Evolutionary conservation across 2,113 vertebrate species (phyloP).

Genomic region (Haemorhous mexicanus): DNA sequence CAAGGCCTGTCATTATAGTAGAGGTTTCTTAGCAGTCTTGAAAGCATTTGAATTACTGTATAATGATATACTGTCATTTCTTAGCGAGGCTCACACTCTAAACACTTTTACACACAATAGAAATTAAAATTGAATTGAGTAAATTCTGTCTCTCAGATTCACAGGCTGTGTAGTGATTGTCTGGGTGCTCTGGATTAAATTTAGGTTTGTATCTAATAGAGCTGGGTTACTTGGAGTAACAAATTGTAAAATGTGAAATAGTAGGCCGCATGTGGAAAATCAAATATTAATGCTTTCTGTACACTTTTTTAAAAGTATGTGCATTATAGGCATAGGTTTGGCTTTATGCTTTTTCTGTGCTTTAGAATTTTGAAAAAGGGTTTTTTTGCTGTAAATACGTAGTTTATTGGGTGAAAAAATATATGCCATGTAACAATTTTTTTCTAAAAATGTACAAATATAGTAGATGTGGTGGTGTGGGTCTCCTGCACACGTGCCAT

Average conservation of each 20-base stretch:
- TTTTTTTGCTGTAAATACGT: background rate
- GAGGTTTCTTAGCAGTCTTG: constrained; percentile 9
- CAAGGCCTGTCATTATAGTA: background rate
- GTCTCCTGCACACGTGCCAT: background rate
- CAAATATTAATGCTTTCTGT: background rate
- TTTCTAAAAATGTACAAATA: background rate
- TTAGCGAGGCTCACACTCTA: background rate
- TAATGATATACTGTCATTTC: constrained; percentile 44
- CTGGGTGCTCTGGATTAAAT: background rate
- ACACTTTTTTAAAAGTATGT: background rate
- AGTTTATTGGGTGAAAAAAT: background rate
- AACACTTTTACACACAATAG: constrained; percentile 28
- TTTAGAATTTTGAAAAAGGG: background rate
- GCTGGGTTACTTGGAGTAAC: background rate
- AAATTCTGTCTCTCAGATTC: constrained; percentile 9
- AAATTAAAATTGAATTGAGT: constrained; percentile 41
- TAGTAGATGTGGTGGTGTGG: fast-evolving
- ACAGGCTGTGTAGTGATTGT: background rate
- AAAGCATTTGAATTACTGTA: background rate
- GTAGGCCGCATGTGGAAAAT: background rate
- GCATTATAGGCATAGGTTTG: background rate
- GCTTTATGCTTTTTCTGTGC: background rate
- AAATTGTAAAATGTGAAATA: background rate
- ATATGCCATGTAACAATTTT: background rate
- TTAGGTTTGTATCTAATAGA: background rate